Base-by-base conservation (phyloP, 2,113 vertebrate species). In the Callospermophilus lateralis region DNA sequence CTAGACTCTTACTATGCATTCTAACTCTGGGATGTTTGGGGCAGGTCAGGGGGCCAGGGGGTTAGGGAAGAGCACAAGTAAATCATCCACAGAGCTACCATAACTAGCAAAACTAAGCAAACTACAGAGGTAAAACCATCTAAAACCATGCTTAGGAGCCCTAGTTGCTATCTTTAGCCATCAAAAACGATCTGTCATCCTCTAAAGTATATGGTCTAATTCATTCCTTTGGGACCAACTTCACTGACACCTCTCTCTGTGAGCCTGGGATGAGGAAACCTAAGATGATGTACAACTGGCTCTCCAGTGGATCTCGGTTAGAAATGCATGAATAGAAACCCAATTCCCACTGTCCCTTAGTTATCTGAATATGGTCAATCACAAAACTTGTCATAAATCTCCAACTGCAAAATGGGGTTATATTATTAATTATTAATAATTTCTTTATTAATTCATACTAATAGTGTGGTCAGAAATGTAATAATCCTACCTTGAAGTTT, bases 41-140 rank as follows among this genome's bases (percentile, higher is more conserved):
- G 55, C 19, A 70, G 58, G 19, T 12, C 0, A 2, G 37, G 79
- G n/a, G 8, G 30, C 30, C 34, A 15, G 32, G 37, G 30, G 55
- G 30, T 32, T 7, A 55, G 22, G 26, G 4, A 26, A 10, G 19
- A 3, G 34, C 3, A 1, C 0, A 8, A 4, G 86, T 65, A 26
- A 42, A 39, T 26, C 68, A 42, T 53, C 83, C 6, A 0, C 0
- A 15, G 48, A 80, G 37, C 32, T 4, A 6, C n/a, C 32, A 9
- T 8, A 13, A 11, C 4, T 32, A 34, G 26, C 34, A 84, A 63
- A 83, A 4, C 16, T 17, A 6, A 9, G 51, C 6, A 11, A 63
- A 45, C 3, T 9, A 48, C 58, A 19, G 34, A 32, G 68, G 30
- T 15, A 17, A 45, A 65, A 24, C 48, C 42, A 70, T 15, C 51